phyloP scores from a whole-genome alignment of 2,888 invertebrate species.

The Charanyca ferruginea region DNA sequence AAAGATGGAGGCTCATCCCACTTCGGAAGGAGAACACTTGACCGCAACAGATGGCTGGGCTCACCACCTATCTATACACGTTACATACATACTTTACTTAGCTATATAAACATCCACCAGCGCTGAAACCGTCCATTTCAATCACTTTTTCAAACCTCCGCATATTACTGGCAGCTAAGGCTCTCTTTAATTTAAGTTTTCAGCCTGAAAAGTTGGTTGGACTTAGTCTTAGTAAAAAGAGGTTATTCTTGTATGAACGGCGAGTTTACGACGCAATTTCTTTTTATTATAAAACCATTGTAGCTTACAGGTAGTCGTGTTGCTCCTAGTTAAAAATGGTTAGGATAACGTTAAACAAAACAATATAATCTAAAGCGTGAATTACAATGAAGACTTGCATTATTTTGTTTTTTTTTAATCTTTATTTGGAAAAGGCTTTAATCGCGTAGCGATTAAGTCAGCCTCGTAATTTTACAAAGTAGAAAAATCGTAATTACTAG shows the following conservation, averaged over 20 bases:
- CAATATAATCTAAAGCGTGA: constrained; percentile 19
- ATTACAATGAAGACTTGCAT: background rate
- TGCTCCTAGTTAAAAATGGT: constrained; percentile 29
- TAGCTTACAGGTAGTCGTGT: constrained; percentile 31
- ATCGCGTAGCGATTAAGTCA: too few relatives aligned
- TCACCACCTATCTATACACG: constrained; percentile 69
- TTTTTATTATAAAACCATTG: constrained; percentile 59
- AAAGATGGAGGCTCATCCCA: constrained; percentile 80
- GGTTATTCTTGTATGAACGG: constrained; percentile 46
- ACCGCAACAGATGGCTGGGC: constrained; percentile 86
- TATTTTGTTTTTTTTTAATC: too few relatives aligned
- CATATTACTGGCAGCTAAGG: constrained; percentile 36
- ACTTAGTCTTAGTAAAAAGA: constrained; percentile 48
- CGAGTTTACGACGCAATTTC: constrained; percentile 44
- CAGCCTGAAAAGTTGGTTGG: constrained; percentile 41
- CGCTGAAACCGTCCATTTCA: constrained; percentile 37
- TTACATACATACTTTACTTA: constrained; percentile 50
- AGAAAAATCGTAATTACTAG: too few relatives aligned
- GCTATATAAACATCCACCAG: constrained; percentile 28
- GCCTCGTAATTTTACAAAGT: too few relatives aligned
- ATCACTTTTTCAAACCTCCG: constrained; percentile 43
- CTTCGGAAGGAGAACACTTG: constrained; percentile 79
- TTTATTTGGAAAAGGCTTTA: too few relatives aligned
- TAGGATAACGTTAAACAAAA: constrained; percentile 31
- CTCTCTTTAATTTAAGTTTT: constrained; percentile 51